Base-by-base conservation (phyloP, 2,797 vertebrate genomes). In the Ceyx erithaca region DNA sequence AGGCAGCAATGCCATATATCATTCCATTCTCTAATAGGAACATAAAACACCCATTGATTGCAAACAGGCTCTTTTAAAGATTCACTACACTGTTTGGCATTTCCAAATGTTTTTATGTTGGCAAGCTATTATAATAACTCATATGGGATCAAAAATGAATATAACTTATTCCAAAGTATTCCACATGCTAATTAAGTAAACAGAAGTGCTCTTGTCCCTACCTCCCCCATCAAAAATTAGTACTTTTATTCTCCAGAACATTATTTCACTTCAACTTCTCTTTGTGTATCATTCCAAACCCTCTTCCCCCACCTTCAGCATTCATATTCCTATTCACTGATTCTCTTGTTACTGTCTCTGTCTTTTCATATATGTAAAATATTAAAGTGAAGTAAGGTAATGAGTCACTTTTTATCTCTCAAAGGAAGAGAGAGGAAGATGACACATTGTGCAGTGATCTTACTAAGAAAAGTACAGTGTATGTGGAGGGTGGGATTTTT, bases 361-460 rank as follows among this genome's bases (percentile, higher is more conserved):
- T 80, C 67, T 92, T 89, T 91, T 88, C 80, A 85, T 85, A 46
- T 78, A 61, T 87, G 89, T 95, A 91, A 94, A 96, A 90, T 97
- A 96, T 89, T 92, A 92, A 92, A 94, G 54, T 30, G 46, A 91
- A 79, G 68, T 62, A 80, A 92, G 62, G 75, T 77, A 88, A 93
- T 81, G 94, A 95, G 88, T 88, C 87, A 82, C 79, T 95, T 93
- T 90, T 92, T 93, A 66, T 95, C 94, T 97, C 80, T 93, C 66
- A 45, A 83, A 94, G 92, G 85, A 92, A 45, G 31, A 90, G 62
- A 92, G 86, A 83, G 70, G 41, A 82, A 91, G 67, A 95, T 89
- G 83, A 94, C 93, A 94, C 54, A 49, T 84, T 92, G 75, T 58
- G 37, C 48, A 80, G 61, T 73, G 83, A 92, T 93, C 84, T 91